Percentiles rank a stretch among this genome's conserved stretches.
Evolutionary conservation across 2,888 invertebrate genomes (phyloP).

Genomic region (Caenorhabditis wallacei): DNA sequence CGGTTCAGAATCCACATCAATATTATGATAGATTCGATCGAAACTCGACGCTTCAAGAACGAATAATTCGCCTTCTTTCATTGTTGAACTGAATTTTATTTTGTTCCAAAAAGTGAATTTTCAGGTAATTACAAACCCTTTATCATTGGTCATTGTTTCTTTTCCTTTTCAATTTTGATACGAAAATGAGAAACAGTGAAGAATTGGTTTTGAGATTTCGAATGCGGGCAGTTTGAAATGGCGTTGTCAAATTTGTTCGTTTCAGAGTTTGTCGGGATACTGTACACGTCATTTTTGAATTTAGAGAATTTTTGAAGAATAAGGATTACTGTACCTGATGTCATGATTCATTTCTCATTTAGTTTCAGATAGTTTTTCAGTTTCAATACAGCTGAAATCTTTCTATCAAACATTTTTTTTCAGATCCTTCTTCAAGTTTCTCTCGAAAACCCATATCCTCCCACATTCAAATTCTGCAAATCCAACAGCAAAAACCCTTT

Average conservation of each 20-base stretch:
- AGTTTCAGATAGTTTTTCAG: too few relatives aligned
- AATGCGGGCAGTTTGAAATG: background rate
- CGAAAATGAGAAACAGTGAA: slow-evolving; percentile 10
- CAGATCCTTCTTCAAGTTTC: background rate
- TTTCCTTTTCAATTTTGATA: slow-evolving; percentile 2
- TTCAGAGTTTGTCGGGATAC: too few relatives aligned
- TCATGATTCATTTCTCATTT: too few relatives aligned
- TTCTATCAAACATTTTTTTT: too few relatives aligned
- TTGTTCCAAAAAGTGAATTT: background rate
- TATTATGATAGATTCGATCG: background rate
- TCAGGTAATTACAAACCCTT: background rate
- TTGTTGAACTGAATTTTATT: slow-evolving; percentile 11
- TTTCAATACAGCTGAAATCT: too few relatives aligned
- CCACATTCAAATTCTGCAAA: slow-evolving; percentile 29
- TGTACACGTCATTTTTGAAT: too few relatives aligned
- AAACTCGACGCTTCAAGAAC: slow-evolving; percentile 18
- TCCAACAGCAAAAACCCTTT: slow-evolving; percentile 11
- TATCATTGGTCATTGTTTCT: slow-evolving; percentile 22
- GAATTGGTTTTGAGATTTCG: background rate
- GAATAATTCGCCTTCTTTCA: slow-evolving; percentile 20
- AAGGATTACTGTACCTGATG: too few relatives aligned
- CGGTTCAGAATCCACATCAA: background rate
- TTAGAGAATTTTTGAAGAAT: too few relatives aligned
- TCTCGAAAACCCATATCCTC: slow-evolving; percentile 6
- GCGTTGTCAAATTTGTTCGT: too few relatives aligned